Evolutionary conservation across 2,113 vertebrate species (phyloP).

Genomic region (Xenopus tropicalis): UCB_Xtro_10.0 CM004450.2:139750001-139750500

Average conservation of each 20-base stretch:
- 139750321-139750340: background rate
- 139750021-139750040: too few relatives aligned
- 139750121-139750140: constrained; percentile 1
- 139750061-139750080: too few relatives aligned
- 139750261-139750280: constrained; percentile 6
- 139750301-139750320: constrained; percentile 18
- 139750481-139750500: too few relatives aligned
- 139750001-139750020: too few relatives aligned
- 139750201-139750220: background rate
- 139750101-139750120: background rate
- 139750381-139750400: background rate
- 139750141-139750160: background rate
- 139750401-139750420: too few relatives aligned
- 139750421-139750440: too few relatives aligned
- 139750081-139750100: too few relatives aligned
- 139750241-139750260: background rate
- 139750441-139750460: too few relatives aligned
- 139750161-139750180: background rate
- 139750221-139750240: background rate
- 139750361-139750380: background rate
- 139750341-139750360: constrained; percentile 6
- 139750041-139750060: too few relatives aligned
- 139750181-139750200: background rate
- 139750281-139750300: background rate
- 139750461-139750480: too few relatives aligned